phyloP scores from a whole-genome alignment of 2,113 vertebrate species.

The Catharus minimus region DNA sequence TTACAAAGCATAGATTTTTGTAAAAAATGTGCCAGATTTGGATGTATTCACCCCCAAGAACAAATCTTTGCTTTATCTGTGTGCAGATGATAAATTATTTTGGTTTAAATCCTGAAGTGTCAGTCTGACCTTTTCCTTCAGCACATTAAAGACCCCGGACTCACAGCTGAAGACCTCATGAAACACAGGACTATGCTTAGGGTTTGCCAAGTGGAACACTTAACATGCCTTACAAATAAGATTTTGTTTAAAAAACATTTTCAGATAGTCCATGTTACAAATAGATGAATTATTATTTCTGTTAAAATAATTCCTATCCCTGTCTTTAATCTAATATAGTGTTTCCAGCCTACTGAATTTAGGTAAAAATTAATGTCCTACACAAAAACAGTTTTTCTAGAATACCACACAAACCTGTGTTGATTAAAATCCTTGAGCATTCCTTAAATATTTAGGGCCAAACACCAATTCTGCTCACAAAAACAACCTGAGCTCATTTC shows the following conservation, averaged over 20 bases:
- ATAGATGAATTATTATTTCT: not conserved
- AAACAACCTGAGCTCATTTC: not conserved
- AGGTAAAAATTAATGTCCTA: not conserved
- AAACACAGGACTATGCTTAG: not conserved
- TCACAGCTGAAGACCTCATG: not conserved
- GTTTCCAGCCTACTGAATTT: not conserved
- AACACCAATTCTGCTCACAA: not conserved
- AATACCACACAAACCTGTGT: not conserved
- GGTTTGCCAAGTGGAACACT: not conserved
- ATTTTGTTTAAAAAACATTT: not conserved
- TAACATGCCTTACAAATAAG: not conserved
- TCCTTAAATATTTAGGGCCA: not conserved
- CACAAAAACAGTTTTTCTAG: not conserved
- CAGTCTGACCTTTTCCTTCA: constrained; percentile 15
- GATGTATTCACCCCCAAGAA: not conserved
- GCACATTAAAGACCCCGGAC: not conserved
- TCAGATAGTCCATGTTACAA: not conserved
- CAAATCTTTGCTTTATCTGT: not conserved
- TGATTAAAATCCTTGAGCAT: not conserved
- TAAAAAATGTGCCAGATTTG: not conserved
- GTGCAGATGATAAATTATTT: constrained; percentile 1
- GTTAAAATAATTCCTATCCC: not conserved
- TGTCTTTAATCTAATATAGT: not conserved
- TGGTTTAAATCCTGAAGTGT: not conserved
- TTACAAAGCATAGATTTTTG: not conserved